phyloP scores from a whole-genome alignment of 2,797 vertebrate species.

The Furcifer pardalis region DNA sequence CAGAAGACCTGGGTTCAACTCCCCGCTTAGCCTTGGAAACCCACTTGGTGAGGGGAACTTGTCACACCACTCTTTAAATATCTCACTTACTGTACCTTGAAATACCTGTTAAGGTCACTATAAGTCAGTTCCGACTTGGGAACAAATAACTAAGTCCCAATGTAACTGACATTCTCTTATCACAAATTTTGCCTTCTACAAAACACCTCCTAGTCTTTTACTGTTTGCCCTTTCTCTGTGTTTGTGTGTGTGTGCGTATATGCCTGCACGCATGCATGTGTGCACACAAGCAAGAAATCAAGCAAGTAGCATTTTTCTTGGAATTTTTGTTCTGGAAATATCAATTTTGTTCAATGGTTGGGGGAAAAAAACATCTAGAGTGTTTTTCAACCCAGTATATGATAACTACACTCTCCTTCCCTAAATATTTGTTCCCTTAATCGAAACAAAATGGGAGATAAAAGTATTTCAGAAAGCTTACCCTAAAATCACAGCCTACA shows the following conservation, averaged over 20 bases:
- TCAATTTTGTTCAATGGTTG: background rate
- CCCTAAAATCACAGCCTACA: background rate
- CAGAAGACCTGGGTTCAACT: too few relatives aligned
- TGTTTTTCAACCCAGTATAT: background rate
- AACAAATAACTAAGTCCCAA: too few relatives aligned
- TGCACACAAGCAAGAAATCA: background rate
- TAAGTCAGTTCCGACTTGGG: too few relatives aligned
- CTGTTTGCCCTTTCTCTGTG: background rate
- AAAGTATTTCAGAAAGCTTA: background rate
- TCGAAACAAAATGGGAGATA: background rate
- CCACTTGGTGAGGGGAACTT: too few relatives aligned
- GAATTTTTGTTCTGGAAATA: background rate
- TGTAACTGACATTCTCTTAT: background rate
- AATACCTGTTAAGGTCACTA: too few relatives aligned
- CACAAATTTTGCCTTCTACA: background rate
- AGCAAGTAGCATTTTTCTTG: too few relatives aligned
- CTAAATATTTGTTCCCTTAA: background rate
- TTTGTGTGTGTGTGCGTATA: background rate
- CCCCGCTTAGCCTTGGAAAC: too few relatives aligned
- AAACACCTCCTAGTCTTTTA: background rate
- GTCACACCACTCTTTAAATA: too few relatives aligned
- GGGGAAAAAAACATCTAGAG: background rate
- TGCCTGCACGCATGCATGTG: background rate
- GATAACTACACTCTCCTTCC: background rate
- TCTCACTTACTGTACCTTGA: too few relatives aligned